Percentiles rank a stretch among this genome's conserved stretches.
These are phyloP conservation scores for Oligia fasciuncula DNA, from an alignment of 2,888 invertebrate genomes.

Conservation along the genomic window DNA sequence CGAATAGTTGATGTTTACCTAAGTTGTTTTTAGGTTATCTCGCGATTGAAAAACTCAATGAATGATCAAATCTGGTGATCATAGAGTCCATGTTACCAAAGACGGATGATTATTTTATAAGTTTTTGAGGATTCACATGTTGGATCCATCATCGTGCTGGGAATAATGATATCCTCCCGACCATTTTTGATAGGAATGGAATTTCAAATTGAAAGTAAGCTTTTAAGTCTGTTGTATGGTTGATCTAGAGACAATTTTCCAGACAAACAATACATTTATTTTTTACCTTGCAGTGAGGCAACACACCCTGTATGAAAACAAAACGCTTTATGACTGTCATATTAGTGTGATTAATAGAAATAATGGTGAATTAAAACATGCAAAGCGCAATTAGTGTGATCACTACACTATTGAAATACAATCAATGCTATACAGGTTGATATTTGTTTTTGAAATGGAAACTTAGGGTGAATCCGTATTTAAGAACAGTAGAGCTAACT, in stretches of 20 bases:
- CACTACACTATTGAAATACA: slow-evolving; percentile 10
- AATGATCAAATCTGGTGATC: neutral
- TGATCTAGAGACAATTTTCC: neutral
- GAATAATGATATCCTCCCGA: too few relatives aligned
- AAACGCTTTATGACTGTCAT: slow-evolving; percentile 23
- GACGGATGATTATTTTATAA: neutral
- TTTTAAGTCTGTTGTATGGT: neutral
- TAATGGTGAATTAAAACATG: slow-evolving; percentile 22
- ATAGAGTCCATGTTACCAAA: neutral
- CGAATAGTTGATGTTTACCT: neutral
- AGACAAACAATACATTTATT: neutral
- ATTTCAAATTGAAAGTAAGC: neutral
- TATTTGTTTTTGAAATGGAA: neutral
- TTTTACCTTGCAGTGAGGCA: slow-evolving; percentile 2
- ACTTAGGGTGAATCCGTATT: slow-evolving; percentile 2
- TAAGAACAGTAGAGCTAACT: neutral
- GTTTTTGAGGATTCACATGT: neutral
- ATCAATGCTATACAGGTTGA: slow-evolving; percentile 11
- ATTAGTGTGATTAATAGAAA: slow-evolving; percentile 4
- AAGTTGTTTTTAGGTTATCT: neutral
- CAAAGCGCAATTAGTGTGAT: slow-evolving; percentile 13
- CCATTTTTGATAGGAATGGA: neutral
- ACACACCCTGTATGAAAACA: slow-evolving; percentile 17
- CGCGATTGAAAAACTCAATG: neutral
- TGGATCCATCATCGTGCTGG: neutral